Evolutionary conservation across 1,140 invertebrate genomes (phyloP).

Genomic region (Hylaeus volcanicus): DNA sequence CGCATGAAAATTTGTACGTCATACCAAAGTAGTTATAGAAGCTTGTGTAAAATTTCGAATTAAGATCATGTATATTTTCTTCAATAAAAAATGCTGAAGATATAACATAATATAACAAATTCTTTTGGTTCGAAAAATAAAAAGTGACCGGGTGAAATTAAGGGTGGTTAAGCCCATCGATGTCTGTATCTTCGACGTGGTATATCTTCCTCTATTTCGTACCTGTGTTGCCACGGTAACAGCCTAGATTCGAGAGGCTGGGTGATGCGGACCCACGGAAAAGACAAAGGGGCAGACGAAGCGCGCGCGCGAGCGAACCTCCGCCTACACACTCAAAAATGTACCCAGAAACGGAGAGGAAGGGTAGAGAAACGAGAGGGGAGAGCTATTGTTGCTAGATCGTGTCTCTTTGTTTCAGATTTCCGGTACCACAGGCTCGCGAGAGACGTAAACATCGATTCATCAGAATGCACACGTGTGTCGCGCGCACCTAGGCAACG

Average conservation of each 20-base stretch:
- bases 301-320: neutral
- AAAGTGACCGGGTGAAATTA: too few relatives aligned
- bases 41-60: too few relatives aligned
- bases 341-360: neutral
- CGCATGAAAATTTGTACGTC: too few relatives aligned
- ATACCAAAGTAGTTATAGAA: too few relatives aligned
- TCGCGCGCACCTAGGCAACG: neutral
- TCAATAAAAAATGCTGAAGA: too few relatives aligned
- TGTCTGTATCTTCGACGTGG: neutral
- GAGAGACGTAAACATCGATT: conserved; percentile 16
- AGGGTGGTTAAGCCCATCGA: neutral
- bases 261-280: conserved; percentile 15
- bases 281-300: conserved; percentile 25
- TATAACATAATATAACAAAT: too few relatives aligned
- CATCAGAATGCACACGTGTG: neutral
- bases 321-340: neutral
- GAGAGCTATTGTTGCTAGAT: conserved; percentile 23
- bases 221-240: conserved; percentile 68
- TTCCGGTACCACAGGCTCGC: conserved; percentile 19
- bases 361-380: neutral
- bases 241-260: conserved; percentile 64
- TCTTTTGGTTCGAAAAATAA: too few relatives aligned
- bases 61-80: too few relatives aligned
- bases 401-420: conserved; percentile 48
- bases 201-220: conserved; percentile 16